Conservation (phyloP, 2,797 vertebrate genomes). For the Mustela erminea region DNA sequence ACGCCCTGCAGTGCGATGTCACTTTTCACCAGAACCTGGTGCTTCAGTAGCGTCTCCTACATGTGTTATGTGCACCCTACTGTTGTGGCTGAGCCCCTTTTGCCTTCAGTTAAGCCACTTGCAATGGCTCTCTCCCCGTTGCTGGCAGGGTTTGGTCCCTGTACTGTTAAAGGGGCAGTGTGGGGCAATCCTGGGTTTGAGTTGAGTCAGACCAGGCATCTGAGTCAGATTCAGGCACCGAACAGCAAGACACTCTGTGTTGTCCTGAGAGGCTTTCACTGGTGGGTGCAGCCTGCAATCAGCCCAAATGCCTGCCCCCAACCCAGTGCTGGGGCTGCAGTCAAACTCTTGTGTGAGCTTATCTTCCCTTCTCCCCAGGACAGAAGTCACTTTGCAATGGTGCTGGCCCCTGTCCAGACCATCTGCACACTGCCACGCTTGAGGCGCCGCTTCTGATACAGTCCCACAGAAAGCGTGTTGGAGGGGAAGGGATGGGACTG, state of each 20-base stretch:
- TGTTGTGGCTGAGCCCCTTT: not conserved
- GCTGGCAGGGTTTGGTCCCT: not conserved
- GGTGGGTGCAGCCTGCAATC: not conserved
- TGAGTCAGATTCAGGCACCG: not conserved
- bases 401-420: not conserved
- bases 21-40: not conserved
- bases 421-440: not conserved
- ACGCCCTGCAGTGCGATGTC: not conserved
- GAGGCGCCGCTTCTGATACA: not conserved
- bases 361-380: not conserved
- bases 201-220: not conserved
- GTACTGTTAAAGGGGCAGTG: not conserved
- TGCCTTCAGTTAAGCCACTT: not conserved
- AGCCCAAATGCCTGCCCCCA: not conserved
- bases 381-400: not conserved
- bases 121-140: not conserved
- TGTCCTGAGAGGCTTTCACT: not conserved
- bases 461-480: not conserved
- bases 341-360: not conserved
- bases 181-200: not conserved
- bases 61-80: not conserved
- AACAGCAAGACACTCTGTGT: not conserved
- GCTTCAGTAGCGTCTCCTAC: too few relatives aligned
- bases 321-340: too few relatives aligned
- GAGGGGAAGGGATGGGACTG: not conserved